Evolutionary conservation across 1,140 invertebrate genomes (phyloP).

Genomic region (Apis laboriosa): DNA sequence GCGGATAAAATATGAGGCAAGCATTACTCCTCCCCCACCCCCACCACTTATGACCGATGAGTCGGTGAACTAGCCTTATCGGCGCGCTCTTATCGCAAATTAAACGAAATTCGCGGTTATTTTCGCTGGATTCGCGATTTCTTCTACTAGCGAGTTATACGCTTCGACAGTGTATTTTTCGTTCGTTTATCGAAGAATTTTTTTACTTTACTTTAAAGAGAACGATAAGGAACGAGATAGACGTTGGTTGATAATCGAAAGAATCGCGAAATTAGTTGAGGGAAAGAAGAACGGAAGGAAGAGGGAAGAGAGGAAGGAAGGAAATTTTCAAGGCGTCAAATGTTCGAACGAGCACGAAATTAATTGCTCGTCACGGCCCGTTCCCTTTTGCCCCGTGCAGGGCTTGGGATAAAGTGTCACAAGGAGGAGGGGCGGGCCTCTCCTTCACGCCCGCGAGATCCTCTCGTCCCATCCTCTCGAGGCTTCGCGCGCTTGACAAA

Average conservation of each 20-base stretch:
- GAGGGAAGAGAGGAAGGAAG: too few relatives aligned
- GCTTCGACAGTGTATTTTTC: not conserved
- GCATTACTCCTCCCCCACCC: not conserved
- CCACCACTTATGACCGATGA: not conserved
- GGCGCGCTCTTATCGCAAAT: slow-evolving; percentile 18
- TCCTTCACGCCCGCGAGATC: slow-evolving; percentile 36
- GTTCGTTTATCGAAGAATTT: too few relatives aligned
- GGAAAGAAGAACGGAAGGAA: too few relatives aligned
- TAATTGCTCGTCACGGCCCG: slow-evolving; percentile 63
- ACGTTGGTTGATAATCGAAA: too few relatives aligned
- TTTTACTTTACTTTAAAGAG: too few relatives aligned
- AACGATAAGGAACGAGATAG: too few relatives aligned
- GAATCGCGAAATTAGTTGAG: slow-evolving; percentile 22
- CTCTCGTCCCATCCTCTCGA: slow-evolving; percentile 23
- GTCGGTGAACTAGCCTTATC: slow-evolving; percentile 7
- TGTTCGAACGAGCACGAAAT: slow-evolving; percentile 49
- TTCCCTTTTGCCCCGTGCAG: slow-evolving; percentile 32
- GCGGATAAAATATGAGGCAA: not conserved
- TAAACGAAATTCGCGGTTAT: slow-evolving; percentile 17
- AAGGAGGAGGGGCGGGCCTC: slow-evolving; percentile 29
- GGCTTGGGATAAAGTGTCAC: slow-evolving; percentile 38
- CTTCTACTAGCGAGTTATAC: not conserved
- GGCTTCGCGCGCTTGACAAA: slow-evolving; percentile 39
- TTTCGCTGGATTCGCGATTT: not conserved
- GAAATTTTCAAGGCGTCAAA: slow-evolving; percentile 32